Conservation (phyloP, 2,113 vertebrate genomes). For the Xiphorhynchus elegans region DNA sequence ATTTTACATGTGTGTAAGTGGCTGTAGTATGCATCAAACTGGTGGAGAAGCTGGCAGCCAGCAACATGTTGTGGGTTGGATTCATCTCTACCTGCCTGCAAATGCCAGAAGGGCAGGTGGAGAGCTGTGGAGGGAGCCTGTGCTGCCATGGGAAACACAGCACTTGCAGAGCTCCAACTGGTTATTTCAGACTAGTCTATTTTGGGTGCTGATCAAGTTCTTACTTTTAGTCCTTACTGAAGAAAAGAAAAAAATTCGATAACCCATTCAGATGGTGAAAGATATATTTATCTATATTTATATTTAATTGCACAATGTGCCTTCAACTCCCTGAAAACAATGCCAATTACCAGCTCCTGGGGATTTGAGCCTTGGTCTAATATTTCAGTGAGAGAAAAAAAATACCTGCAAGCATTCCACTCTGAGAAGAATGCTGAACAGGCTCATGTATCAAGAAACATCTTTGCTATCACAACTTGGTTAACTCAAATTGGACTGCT, state of each 20-base stretch:
- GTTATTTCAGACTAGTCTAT: neutral
- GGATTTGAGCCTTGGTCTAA: neutral
- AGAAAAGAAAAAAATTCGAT: neutral
- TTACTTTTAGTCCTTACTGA: neutral
- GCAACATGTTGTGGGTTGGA: neutral
- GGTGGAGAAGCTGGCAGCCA: neutral
- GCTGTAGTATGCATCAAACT: neutral
- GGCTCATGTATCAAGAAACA: neutral
- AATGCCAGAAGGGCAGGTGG: accelerated
- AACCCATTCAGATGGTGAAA: neutral
- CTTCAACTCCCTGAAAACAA: neutral
- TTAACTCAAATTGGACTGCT: neutral
- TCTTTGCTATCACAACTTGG: neutral
- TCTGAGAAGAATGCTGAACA: neutral
- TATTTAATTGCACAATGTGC: neutral
- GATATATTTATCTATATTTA: neutral
- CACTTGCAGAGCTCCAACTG: neutral
- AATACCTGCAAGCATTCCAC: neutral
- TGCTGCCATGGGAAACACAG: neutral
- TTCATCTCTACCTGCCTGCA: neutral
- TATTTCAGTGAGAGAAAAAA: neutral
- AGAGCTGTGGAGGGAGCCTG: neutral
- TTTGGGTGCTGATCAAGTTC: neutral
- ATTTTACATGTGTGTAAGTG: neutral
- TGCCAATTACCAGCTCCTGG: neutral